A percentile compares a stretch with the other conserved stretches of the same genome.
phyloP scores from a whole-genome alignment of 2,113 vertebrate species.

The Egretta garzetta region DNA sequence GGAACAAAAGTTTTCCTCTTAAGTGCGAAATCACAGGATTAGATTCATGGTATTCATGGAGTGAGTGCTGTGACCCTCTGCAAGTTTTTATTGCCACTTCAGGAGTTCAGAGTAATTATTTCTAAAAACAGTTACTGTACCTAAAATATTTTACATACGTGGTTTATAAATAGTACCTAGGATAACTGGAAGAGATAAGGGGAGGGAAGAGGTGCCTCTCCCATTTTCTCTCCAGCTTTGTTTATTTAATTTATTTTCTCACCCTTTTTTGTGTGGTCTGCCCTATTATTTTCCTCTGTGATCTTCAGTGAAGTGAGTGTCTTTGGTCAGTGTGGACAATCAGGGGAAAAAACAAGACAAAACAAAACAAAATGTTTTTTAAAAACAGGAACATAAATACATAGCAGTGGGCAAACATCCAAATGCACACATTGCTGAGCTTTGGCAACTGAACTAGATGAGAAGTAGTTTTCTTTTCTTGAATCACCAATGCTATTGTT shows the following conservation, averaged over 20 bases:
- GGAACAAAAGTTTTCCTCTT: background rate
- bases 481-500: rapidly evolving
- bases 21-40: background rate
- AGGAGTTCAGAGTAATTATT: background rate
- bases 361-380: background rate
- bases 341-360: background rate
- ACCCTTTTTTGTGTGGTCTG: background rate
- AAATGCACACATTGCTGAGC: background rate
- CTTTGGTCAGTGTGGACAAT: background rate
- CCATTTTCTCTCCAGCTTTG: background rate
- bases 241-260: background rate
- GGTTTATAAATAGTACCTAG: background rate
- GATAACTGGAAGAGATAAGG: background rate
- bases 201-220: background rate
- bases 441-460: background rate
- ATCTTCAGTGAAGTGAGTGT: background rate
- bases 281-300: background rate
- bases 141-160: background rate
- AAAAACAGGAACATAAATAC: background rate
- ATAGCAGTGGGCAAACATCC: background rate
- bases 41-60: background rate
- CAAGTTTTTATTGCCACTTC: background rate
- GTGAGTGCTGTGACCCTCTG: background rate
- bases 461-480: background rate
- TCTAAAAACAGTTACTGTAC: background rate